Percentiles rank a stretch among this genome's conserved stretches.
Evolutionary conservation across 2,797 vertebrate genomes (phyloP).

Genomic region (Scyliorhinus canicula): DNA sequence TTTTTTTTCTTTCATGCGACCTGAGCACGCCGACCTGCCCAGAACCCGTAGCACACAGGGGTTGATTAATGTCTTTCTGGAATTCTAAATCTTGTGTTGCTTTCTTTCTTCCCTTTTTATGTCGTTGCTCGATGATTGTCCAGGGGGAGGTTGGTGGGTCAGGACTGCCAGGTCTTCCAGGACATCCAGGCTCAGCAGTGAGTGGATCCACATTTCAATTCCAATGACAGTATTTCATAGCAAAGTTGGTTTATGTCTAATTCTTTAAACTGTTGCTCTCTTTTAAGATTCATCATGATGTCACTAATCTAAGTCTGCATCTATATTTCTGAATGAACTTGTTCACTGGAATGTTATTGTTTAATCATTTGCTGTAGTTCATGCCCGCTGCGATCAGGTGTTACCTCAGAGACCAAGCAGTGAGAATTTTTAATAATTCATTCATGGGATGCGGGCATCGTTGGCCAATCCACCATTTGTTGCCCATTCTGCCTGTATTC

Average conservation of each 20-base stretch:
- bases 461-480: too few relatives aligned
- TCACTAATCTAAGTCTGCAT: background rate
- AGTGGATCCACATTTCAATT: background rate
- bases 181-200: conserved; percentile 12
- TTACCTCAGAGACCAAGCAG: too few relatives aligned
- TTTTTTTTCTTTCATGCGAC: background rate
- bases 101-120: background rate
- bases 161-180: background rate
- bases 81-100: background rate
- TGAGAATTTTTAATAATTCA: too few relatives aligned
- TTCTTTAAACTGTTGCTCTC: background rate
- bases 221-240: background rate
- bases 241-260: background rate
- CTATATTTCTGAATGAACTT: too few relatives aligned
- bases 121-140: background rate
- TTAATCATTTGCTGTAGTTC: too few relatives aligned
- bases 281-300: background rate
- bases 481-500: too few relatives aligned
- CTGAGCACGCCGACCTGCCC: background rate
- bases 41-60: background rate
- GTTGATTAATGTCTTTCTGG: background rate
- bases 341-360: too few relatives aligned
- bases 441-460: too few relatives aligned
- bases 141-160: background rate
- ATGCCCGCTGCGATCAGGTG: too few relatives aligned